Base-by-base conservation (phyloP, 2,888 invertebrate genomes). In the Cephus sareptanus region DNA sequence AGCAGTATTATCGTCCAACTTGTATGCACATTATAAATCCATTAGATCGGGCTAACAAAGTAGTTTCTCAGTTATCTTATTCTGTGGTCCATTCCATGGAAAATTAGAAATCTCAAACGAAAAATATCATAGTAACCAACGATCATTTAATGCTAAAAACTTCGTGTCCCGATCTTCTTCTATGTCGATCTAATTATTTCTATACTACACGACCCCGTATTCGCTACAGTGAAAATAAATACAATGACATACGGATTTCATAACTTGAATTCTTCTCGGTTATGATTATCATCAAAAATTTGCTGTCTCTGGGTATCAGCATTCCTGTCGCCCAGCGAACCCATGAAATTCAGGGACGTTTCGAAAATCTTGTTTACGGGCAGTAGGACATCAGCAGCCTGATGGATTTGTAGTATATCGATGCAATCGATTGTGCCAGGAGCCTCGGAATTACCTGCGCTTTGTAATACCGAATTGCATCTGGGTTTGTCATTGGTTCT, bases 381-480 rank as follows among this genome's bases (percentile, higher is more conserved):
- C 80, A 80, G 75, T 79, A 78, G 79, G 78, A 80, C 79, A 77
- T 76, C 34, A 71, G 56, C 23, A 56, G 74, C 76, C 77, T 70
- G 78, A 80, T 81, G 80, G 77, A 40, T 40, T 82, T 81, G 80
- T 79, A 84, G 81, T 83, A 78, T 77, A 81, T 79, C 80, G 76
- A 56, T 70, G 73, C 76, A 79, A 83, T 83, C 83, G 81, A 82
- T 83, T 75, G 79, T 73, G 83, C 74, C 81, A 81, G 82, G 82
- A 83, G 82, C 82, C 6, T 56, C 15, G 23, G 56, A 81, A 69
- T 34, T 31, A 77, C 76, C 56, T 68, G 74, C 15, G 68, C 31
- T 37, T 30, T 33, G 71, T 33, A 33, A 56, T 56, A 56, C 1
- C 56, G 23, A 9, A 23, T 56, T 56, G 56, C 56, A 23, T 23